Conservation (phyloP, 2,888 invertebrate species). For the Lepas anatifera region DNA sequence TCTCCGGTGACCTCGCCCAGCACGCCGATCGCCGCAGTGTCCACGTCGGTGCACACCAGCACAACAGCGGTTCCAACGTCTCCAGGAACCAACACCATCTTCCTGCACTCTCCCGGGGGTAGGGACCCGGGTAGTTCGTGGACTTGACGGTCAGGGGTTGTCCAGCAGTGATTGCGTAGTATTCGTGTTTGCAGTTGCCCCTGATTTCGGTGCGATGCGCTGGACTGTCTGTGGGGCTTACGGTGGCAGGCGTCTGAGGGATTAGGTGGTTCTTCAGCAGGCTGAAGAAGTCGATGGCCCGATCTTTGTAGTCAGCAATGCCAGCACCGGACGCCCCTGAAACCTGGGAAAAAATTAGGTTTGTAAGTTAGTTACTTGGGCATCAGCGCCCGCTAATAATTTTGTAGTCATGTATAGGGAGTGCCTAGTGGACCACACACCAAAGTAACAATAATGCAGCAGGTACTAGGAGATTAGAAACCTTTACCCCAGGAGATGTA, state of each 20-base stretch:
- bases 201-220: not conserved
- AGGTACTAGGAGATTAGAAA: no score
- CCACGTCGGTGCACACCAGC: conserved; percentile 4
- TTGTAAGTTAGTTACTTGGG: no score
- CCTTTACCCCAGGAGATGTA: no score
- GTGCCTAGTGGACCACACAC: no score
- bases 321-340: no score
- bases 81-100: not conserved
- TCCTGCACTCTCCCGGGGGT: conserved; percentile 7
- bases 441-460: no score
- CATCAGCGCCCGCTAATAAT: no score
- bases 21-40: not conserved
- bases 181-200: not conserved
- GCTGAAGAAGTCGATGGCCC: conserved; percentile 8
- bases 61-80: not conserved
- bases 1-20: not conserved
- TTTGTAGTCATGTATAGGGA: no score
- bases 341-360: no score
- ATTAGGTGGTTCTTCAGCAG: conserved; percentile 6
- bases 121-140: not conserved
- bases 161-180: not conserved
- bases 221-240: not conserved
- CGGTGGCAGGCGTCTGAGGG: not conserved
- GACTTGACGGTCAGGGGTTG: not conserved
- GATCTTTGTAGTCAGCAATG: not conserved